Evolutionary conservation across 2,888 invertebrate species (phyloP), one percentile per base, ranked within the genome.

Genomic region (Hypena proboscidalis): DNA sequence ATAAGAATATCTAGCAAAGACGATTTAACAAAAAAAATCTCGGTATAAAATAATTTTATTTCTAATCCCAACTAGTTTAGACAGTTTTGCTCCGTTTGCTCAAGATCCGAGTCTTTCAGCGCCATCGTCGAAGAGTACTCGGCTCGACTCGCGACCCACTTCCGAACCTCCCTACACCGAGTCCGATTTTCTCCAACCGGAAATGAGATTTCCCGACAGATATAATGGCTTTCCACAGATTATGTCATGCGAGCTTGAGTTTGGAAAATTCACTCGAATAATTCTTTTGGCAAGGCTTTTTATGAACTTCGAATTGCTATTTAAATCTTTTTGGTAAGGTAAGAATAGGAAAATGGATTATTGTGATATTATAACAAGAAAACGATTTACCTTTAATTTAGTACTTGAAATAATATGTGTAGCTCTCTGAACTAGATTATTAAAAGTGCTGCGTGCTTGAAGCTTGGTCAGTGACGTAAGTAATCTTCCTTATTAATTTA

Each of bases 151-250:
- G 71, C 77, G 81, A 80, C 83, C 83, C 73, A 80, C 74, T 80
- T 82, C 72, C 70, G 61, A 61, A 67, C 67, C 71, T 60, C 49
- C 58, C 69, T 69, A 67, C 65, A 67, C 61, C 58, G 67, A 73
- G 81, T 75, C 77, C 82, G 77, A 80, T 86, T 86, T 85, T 85
- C 82, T 80, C 76, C 74, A 63, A 77, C 77, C 75, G 88, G 86
- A 87, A 88, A 89, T 88, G 84, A 86, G 86, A 88, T 89, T 85
- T 86, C 77, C 83, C 76, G 79, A 74, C 80, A 77, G 85, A 84
- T 85, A 85, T 85, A 86, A 87, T 84, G 76, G 82, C 80, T 83
- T 83, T 80, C 74, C 73, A 74, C 74, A 76, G 81, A 84, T 85
- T 84, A 83, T 77, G 74, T 74, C 77, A 82, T 77, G 76, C 73